phyloP scores from a whole-genome alignment of 1,140 invertebrate genomes.

The Ceratina australensis region DNA sequence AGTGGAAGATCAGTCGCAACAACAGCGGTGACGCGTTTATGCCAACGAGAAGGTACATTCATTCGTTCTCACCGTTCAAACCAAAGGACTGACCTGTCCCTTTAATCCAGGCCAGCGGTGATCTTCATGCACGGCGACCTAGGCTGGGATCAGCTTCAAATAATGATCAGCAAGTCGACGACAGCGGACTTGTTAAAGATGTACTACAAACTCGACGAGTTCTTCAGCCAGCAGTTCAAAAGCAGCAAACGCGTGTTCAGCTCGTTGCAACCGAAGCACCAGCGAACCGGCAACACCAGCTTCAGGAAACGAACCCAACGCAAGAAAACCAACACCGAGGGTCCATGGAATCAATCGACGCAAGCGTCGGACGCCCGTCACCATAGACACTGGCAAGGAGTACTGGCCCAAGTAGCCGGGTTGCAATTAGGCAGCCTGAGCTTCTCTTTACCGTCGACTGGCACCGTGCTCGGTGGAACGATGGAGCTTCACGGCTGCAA shows the following conservation, averaged over 20 bases:
- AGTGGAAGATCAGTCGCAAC: constrained; percentile 86
- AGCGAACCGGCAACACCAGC: constrained; percentile 78
- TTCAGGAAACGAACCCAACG: constrained; percentile 77
- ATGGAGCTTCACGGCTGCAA: constrained; percentile 94
- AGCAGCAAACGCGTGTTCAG: constrained; percentile 94
- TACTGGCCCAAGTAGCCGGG: constrained; percentile 86
- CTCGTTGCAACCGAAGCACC: constrained; percentile 83
- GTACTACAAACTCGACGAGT: constrained; percentile 85
- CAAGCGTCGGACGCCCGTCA: constrained; percentile 85
- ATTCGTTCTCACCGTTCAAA: no score
- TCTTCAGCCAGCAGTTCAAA: constrained; percentile 97
- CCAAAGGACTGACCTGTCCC: no score
- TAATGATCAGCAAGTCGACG: constrained; percentile 97
- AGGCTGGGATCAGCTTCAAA: constrained; percentile 96
- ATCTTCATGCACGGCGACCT: constrained; percentile 96
- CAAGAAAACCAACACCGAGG: constrained; percentile 71
- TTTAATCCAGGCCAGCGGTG: constrained; percentile 87
- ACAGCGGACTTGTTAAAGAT: constrained; percentile 86
- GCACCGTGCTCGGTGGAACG: constrained; percentile 95
- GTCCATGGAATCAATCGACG: constrained; percentile 75
- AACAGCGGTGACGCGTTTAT: constrained; percentile 79
- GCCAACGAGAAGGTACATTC: constrained; percentile 82
- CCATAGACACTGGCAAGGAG: constrained; percentile 95
- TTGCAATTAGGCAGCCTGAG: constrained; percentile 87
- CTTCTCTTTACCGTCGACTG: constrained; percentile 79